Evolutionary conservation across 2,888 invertebrate species (phyloP).

Genomic region (Acheta domesticus): DNA sequence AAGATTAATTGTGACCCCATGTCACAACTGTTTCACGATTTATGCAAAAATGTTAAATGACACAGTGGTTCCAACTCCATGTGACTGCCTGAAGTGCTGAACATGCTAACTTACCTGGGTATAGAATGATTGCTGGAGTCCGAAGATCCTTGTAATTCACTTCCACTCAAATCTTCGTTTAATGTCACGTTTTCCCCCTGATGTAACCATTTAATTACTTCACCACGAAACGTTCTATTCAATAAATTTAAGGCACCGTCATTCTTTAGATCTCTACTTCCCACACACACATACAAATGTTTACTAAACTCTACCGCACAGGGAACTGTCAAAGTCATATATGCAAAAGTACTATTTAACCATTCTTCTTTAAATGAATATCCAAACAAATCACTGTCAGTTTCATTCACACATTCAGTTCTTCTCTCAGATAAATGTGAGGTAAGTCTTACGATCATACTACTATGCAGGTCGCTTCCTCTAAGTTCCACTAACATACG

Average conservation of each 20-base stretch:
- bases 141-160: not conserved
- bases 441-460: constrained; percentile 37
- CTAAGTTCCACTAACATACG: constrained; percentile 36
- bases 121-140: too few species aligned
- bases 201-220: constrained; percentile 40
- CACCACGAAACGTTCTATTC: constrained; percentile 38
- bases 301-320: constrained; percentile 30
- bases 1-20: too few species aligned
- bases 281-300: constrained; percentile 30
- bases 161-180: not conserved
- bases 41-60: too few species aligned
- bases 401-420: constrained; percentile 31
- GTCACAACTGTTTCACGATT: too few species aligned
- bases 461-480: constrained; percentile 37
- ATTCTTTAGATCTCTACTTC: constrained; percentile 30
- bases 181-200: constrained; percentile 37
- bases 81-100: too few species aligned
- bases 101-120: too few species aligned
- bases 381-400: constrained; percentile 31
- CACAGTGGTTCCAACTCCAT: too few species aligned
- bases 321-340: constrained; percentile 36
- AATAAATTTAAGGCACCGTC: constrained; percentile 30
- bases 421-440: constrained; percentile 33
- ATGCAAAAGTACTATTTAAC: constrained; percentile 35
- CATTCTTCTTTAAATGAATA: constrained; percentile 35